A percentile compares a stretch with the other conserved stretches of the same genome.
phyloP scores from a whole-genome alignment of 2,888 invertebrate species.

The Cantharis lateralis region DNA sequence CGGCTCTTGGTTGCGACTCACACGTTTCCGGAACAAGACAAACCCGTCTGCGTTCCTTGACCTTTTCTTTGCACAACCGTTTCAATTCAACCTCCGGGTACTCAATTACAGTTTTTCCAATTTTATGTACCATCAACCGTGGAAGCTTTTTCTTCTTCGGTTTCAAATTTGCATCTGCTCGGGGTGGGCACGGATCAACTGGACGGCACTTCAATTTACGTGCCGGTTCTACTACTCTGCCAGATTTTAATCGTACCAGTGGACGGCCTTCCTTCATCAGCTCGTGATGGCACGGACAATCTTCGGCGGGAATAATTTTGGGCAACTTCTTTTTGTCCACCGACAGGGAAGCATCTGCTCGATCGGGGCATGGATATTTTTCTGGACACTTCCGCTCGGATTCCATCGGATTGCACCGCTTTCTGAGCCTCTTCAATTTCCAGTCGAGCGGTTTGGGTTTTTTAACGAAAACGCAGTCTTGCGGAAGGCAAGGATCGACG shows the following conservation, averaged over 20 bases:
- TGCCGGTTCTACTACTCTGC: conserved; percentile 10
- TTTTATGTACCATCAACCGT: not conserved
- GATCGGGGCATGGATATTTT: not conserved
- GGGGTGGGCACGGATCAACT: conserved; percentile 3
- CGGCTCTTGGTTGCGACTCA: conserved; percentile 16
- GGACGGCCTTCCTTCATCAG: not conserved
- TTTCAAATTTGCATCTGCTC: not conserved
- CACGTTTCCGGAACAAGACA: not conserved
- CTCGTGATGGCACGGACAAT: conserved; percentile 4
- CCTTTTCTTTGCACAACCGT: not conserved
- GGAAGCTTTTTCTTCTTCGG: not conserved
- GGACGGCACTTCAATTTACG: conserved; percentile 14
- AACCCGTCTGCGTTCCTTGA: not conserved
- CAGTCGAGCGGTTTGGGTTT: not conserved
- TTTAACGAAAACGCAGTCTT: not conserved
- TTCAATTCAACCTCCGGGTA: not conserved
- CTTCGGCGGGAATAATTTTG: not conserved
- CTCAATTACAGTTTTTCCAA: not conserved
- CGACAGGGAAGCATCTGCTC: conserved; percentile 30
- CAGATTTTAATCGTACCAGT: conserved; percentile 9
- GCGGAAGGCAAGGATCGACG: not conserved
- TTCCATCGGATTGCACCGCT: not conserved
- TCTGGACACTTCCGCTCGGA: not conserved
- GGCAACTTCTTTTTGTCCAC: conserved; percentile 25
- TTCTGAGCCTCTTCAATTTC: not conserved